Percentiles rank a stretch among this genome's conserved stretches.
Conservation (phyloP, 2,113 vertebrate species). For the Agelaius tricolor region DNA sequence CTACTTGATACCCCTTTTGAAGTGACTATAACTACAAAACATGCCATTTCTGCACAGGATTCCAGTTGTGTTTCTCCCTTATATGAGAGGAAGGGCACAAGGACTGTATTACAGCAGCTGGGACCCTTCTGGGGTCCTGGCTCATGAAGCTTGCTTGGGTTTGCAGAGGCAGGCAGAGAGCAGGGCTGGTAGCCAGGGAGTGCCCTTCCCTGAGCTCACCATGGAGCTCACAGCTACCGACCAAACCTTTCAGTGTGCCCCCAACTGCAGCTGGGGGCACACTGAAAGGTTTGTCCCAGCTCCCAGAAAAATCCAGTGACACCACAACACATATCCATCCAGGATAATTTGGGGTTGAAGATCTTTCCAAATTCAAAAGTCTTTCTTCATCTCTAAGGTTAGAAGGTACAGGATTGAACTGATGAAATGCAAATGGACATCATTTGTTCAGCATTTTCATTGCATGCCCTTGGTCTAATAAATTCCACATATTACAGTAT, state of each 20-base stretch:
- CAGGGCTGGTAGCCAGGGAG: accelerated
- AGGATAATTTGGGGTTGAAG: not conserved
- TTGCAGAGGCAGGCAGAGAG: not conserved
- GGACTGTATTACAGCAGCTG: not conserved
- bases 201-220: not conserved
- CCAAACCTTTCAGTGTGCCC: too few relatives aligned
- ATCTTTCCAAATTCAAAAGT: not conserved
- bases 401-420: not conserved
- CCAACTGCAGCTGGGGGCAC: not conserved
- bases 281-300: not conserved
- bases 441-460: not conserved
- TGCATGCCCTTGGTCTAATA: not conserved
- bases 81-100: not conserved
- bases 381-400: not conserved
- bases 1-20: constrained; percentile 54
- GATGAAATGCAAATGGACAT: not conserved
- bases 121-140: not conserved
- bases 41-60: not conserved
- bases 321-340: not conserved
- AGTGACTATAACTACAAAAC: constrained; percentile 35
- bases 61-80: constrained; percentile 12
- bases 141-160: accelerated
- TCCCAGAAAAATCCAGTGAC: not conserved
- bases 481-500: not conserved
- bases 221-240: accelerated